Evolutionary conservation across 2,888 invertebrate species (phyloP).

Genomic region (Metallyticus violacea): DNA sequence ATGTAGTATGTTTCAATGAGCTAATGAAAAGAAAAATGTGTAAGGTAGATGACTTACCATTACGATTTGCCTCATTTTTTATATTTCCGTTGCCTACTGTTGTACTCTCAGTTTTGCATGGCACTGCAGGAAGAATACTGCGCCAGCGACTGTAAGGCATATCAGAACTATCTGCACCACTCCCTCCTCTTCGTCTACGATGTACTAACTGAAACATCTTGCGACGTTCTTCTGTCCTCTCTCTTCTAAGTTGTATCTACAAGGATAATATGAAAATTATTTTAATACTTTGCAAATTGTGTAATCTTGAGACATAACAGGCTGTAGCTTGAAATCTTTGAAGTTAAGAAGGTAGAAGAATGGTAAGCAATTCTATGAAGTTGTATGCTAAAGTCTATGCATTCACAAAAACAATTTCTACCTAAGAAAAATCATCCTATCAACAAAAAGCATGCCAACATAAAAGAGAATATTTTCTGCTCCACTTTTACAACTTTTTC

Average conservation of each 20-base stretch:
- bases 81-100: constrained; percentile 19
- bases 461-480: no score
- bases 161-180: constrained; percentile 51
- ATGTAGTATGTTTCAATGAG: no score
- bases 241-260: constrained; percentile 76
- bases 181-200: constrained; percentile 50
- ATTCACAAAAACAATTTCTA: no score
- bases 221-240: constrained; percentile 87
- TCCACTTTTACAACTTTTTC: no score
- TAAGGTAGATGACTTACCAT: constrained; percentile 15
- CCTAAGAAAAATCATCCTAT: no score
- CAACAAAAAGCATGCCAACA: no score
- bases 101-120: constrained; percentile 49
- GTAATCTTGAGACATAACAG: no score
- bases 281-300: no score
- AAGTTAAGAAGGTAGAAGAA: not conserved
- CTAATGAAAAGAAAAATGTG: not conserved
- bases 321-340: not conserved
- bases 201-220: constrained; percentile 91
- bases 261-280: not conserved
- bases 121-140: constrained; percentile 61
- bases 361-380: not conserved
- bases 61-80: constrained; percentile 25
- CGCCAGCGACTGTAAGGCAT: constrained; percentile 67
- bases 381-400: not conserved